A percentile compares a stretch with the other conserved stretches of the same genome.
Conservation (phyloP, 2,888 invertebrate genomes). For the Amphipyra berbera region DNA sequence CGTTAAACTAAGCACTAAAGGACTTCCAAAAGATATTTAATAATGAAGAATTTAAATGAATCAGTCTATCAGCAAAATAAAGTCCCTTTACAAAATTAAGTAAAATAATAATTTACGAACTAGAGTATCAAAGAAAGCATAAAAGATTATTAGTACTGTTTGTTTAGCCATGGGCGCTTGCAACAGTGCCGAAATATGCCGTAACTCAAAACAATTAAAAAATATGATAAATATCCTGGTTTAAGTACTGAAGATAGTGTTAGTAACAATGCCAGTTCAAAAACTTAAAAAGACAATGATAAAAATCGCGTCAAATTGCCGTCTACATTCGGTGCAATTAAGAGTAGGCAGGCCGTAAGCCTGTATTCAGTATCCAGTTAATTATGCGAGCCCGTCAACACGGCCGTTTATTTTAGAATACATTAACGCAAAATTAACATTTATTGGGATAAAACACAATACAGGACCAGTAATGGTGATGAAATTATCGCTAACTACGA, state of each 20-base stretch:
- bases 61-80: too few species aligned
- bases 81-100: too few species aligned
- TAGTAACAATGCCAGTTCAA: too few species aligned
- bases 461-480: constrained; percentile 45
- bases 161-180: too few species aligned
- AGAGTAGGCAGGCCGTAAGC: constrained; percentile 42
- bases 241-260: too few species aligned
- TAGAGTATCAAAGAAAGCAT: too few species aligned
- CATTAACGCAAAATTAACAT: constrained; percentile 72
- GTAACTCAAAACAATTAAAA: background rate
- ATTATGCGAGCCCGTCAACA: constrained; percentile 72
- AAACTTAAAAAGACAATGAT: constrained; percentile 5
- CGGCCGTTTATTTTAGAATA: constrained; percentile 73
- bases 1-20: too few species aligned
- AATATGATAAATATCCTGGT: too few species aligned
- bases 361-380: constrained; percentile 49
- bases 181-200: background rate
- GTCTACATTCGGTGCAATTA: constrained; percentile 47
- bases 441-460: constrained; percentile 66
- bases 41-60: too few species aligned
- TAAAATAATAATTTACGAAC: too few species aligned
- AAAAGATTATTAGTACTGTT: too few species aligned
- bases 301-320: constrained; percentile 19
- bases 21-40: too few species aligned
- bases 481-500: constrained; percentile 56